Conservation (phyloP, 2,113 vertebrate genomes). For the Phainopepla nitens region DNA sequence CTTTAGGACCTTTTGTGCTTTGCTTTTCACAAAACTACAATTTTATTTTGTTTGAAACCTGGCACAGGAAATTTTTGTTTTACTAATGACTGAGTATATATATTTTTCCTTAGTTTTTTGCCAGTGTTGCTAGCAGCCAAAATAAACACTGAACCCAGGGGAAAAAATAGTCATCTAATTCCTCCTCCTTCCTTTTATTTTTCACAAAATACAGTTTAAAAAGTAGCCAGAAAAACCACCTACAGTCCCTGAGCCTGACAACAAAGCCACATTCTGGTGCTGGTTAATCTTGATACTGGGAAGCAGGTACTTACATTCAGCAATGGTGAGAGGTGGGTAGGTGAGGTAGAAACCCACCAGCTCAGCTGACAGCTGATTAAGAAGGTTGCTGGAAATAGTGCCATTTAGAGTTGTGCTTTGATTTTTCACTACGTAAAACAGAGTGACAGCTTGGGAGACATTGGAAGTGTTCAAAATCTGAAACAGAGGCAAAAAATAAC, state of each 20-base stretch:
- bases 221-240: background rate
- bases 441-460: constrained; percentile 84
- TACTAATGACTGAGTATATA: background rate
- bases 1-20: background rate
- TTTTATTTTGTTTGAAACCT: background rate
- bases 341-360: constrained; percentile 97
- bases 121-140: background rate
- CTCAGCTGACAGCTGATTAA: constrained; percentile 93
- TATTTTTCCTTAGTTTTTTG: background rate
- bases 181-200: rapidly evolving
- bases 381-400: constrained; percentile 88
- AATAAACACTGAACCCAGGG: background rate
- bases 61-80: background rate
- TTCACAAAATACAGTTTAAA: background rate
- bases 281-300: background rate
- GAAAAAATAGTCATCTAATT: background rate
- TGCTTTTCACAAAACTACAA: background rate
- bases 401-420: constrained; percentile 86
- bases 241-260: background rate
- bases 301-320: constrained; percentile 86
- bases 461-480: constrained; percentile 89
- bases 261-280: background rate
- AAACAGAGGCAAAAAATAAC: constrained; percentile 33
- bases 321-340: constrained; percentile 91
- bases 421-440: constrained; percentile 91